Conservation (phyloP, 2,888 invertebrate species). For the Drosophila maculinotata region DNA sequence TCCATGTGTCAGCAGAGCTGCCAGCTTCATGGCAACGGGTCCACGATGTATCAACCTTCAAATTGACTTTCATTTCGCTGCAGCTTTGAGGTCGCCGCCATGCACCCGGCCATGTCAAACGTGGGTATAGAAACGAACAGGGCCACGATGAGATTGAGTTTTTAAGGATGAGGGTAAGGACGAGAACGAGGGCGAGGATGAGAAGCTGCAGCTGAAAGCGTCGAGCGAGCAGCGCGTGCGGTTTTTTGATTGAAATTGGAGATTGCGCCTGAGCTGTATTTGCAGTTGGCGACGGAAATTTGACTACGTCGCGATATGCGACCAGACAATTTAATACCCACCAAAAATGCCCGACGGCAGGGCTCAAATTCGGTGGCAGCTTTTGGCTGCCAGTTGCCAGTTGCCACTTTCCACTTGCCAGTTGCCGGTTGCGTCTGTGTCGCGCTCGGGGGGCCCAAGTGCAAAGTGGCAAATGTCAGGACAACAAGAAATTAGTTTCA, state of each 20-base stretch:
- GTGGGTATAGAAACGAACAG: slow-evolving; percentile 7
- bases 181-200: background rate
- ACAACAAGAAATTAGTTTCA: slow-evolving; percentile 67
- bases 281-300: slow-evolving; percentile 72
- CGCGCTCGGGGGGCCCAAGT: slow-evolving; percentile 15
- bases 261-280: slow-evolving; percentile 71
- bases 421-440: background rate
- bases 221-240: slow-evolving; percentile 51
- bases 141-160: slow-evolving; percentile 7
- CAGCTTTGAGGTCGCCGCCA: slow-evolving; percentile 74
- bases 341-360: slow-evolving; percentile 51
- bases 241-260: slow-evolving; percentile 80
- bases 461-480: slow-evolving; percentile 52
- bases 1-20: slow-evolving; percentile 67
- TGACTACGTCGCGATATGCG: slow-evolving; percentile 73
- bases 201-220: slow-evolving; percentile 3
- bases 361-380: slow-evolving; percentile 56
- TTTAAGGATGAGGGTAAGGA: background rate
- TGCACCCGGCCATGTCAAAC: slow-evolving; percentile 37
- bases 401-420: background rate
- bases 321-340: slow-evolving; percentile 74
- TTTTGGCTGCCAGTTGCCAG: slow-evolving; percentile 27
- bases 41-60: slow-evolving; percentile 75
- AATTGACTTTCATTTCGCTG: slow-evolving; percentile 75
- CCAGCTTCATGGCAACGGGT: slow-evolving; percentile 57